Evolutionary conservation across 1,140 invertebrate species (phyloP).

Genomic region (Sitobion miscanthi): DNA sequence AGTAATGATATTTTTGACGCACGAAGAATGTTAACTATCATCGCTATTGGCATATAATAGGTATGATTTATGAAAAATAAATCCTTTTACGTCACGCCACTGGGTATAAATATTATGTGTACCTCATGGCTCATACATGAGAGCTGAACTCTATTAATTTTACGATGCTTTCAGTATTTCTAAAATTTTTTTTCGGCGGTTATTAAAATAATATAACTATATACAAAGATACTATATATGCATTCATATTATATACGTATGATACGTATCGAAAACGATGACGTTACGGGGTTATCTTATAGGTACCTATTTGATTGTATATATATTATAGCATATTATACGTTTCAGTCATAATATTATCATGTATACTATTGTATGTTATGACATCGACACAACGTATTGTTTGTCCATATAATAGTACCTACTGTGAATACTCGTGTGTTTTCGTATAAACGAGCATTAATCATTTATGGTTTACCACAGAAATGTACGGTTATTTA

Average conservation of each 20-base stretch:
- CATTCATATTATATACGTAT: no score
- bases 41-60: not conserved
- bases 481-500: not conserved
- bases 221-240: no score
- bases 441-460: not conserved
- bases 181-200: not conserved
- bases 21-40: not conserved
- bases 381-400: not conserved
- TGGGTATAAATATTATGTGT: not conserved
- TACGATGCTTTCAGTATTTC: not conserved
- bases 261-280: not conserved
- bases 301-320: not conserved
- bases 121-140: not conserved
- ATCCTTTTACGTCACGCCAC: not conserved
- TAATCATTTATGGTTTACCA: conserved; percentile 1
- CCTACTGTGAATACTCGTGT: not conserved
- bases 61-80: not conserved
- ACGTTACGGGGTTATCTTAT: not conserved
- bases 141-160: not conserved
- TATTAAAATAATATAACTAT: conserved; percentile 4
- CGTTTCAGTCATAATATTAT: not conserved
- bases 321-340: not conserved
- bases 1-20: not conserved
- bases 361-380: not conserved
- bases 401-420: conserved; percentile 11